phyloP scores from a whole-genome alignment of 2,888 invertebrate species.

The Drosophila gaucha region DNA sequence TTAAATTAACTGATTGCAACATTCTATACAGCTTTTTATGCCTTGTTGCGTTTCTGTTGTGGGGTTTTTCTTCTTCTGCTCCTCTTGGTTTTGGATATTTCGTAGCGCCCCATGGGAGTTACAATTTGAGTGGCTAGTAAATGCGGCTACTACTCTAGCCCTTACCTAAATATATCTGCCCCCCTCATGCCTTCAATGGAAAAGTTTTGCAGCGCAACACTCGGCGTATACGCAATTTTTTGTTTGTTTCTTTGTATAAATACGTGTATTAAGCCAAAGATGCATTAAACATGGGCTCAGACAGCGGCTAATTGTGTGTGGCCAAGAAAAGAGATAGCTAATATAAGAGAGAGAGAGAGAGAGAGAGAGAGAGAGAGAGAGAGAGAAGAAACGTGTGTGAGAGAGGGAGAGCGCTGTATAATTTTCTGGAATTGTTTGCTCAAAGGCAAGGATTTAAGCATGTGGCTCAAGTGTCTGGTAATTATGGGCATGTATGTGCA shows the following conservation, averaged over 20 bases:
- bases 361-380: not conserved
- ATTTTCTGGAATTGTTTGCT: conserved; percentile 53
- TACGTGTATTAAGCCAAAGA: conserved; percentile 34
- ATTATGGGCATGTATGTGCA: conserved; percentile 38
- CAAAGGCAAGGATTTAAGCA: conserved; percentile 53
- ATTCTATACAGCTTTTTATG: conserved; percentile 78
- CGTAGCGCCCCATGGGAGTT: conserved; percentile 63
- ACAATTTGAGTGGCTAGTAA: conserved; percentile 70
- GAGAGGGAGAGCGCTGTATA: conserved; percentile 21
- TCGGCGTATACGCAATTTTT: conserved; percentile 70
- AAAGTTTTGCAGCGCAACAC: conserved; percentile 55
- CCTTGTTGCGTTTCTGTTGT: conserved; percentile 26
- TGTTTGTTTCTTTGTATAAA: conserved; percentile 12
- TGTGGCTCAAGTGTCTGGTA: conserved; percentile 56
- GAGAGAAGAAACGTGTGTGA: not conserved
- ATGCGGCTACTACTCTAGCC: conserved; percentile 49
- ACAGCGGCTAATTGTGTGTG: conserved; percentile 26
- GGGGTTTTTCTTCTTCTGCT: conserved; percentile 28
- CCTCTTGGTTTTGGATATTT: conserved; percentile 10
- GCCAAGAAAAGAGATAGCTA: not conserved
- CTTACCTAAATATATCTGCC: not conserved
- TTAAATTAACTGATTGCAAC: conserved; percentile 82
- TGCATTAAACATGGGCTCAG: conserved; percentile 56
- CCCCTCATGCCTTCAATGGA: not conserved
- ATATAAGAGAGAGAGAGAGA: not conserved